Percentiles rank a stretch among this genome's conserved stretches.
phyloP scores from a whole-genome alignment of 1,140 invertebrate species.

The Gerris buenoi region DNA sequence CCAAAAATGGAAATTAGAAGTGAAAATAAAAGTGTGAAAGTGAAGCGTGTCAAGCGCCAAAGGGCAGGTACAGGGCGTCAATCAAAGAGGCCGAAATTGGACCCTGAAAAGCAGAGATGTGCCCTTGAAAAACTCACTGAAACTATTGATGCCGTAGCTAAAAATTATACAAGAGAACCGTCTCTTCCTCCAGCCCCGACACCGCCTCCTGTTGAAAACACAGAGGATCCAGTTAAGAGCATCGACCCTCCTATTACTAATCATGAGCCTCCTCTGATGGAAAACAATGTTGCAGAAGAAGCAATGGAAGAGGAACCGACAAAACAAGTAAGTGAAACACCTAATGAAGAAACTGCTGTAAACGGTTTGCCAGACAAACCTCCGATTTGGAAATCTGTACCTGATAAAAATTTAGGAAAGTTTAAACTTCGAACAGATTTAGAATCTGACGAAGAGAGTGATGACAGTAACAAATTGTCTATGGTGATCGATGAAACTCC shows the following conservation, averaged over 20 bases:
- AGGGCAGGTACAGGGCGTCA: neutral
- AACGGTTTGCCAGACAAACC: neutral
- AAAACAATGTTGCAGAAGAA: no score
- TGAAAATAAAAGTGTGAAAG: no score
- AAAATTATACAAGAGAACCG: neutral
- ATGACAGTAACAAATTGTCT: constrained; percentile 39
- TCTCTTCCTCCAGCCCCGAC: neutral
- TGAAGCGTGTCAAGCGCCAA: neutral
- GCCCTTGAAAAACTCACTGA: neutral
- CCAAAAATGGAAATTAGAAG: neutral
- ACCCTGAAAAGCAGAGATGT: neutral
- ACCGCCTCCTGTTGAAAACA: neutral
- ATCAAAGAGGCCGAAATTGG: neutral
- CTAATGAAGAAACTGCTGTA: neutral
- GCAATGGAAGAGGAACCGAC: neutral
- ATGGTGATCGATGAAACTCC: constrained; percentile 27
- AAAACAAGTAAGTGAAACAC: neutral
- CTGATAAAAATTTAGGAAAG: constrained; percentile 34
- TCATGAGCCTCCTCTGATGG: constrained; percentile 14
- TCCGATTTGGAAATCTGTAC: constrained; percentile 17
- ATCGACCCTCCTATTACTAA: constrained; percentile 13
- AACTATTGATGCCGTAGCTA: neutral
- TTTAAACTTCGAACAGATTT: constrained; percentile 34
- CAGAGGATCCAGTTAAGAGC: constrained; percentile 10
- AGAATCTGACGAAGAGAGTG: constrained; percentile 37